Conservation (phyloP, 2,113 vertebrate genomes). For the Colius striatus region DNA sequence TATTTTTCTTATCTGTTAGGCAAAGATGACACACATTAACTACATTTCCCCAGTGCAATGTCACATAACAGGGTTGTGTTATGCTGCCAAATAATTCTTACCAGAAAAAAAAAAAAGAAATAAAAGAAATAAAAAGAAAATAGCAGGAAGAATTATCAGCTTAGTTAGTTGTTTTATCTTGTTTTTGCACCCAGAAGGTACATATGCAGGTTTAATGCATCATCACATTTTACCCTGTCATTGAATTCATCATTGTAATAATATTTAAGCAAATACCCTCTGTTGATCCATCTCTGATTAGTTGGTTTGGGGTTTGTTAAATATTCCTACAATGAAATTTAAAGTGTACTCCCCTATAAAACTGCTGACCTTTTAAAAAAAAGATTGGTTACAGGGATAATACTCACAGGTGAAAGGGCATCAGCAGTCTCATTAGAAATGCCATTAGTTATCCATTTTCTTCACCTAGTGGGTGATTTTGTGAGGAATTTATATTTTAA, state of each 20-base stretch:
- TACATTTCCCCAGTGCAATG: not conserved
- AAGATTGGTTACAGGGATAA: not conserved
- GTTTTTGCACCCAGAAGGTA: not conserved
- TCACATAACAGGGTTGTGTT: not conserved
- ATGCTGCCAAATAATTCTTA: not conserved
- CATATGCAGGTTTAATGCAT: not conserved
- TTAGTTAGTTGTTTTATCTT: not conserved
- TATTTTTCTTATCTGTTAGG: not conserved
- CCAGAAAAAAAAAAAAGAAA: rapidly evolving
- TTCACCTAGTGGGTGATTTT: not conserved
- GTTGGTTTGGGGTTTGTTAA: not conserved
- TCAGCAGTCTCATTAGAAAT: not conserved
- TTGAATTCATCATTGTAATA: not conserved
- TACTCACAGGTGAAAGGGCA: not conserved
- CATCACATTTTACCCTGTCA: not conserved
- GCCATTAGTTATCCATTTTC: not conserved
- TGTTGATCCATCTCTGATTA: not conserved
- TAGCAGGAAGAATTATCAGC: not conserved
- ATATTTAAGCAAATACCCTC: not conserved
- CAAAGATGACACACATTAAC: not conserved
- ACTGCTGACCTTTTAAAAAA: not conserved
- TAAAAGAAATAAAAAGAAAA: not conserved
- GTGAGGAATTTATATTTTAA: not conserved
- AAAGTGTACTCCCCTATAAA: not conserved
- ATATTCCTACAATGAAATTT: not conserved